These are phyloP conservation scores for Eupelmus urozonus DNA, from an alignment of 2,888 invertebrate species.

Conservation along the genomic window DNA sequence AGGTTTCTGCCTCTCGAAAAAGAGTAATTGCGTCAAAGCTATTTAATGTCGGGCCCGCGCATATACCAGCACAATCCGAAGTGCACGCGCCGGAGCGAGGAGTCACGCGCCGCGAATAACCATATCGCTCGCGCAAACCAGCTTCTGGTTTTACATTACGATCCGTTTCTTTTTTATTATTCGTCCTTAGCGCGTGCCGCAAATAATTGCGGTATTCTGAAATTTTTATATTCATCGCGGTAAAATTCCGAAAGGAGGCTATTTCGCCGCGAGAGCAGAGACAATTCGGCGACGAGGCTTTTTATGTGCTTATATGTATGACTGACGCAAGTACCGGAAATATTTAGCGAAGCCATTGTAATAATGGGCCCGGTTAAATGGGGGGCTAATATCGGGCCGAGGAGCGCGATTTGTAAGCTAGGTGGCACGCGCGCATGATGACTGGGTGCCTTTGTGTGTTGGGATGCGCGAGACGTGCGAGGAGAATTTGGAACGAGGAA, in stretches of 20 bases:
- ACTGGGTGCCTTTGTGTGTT: neutral
- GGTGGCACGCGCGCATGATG: neutral
- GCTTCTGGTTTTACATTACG: slow-evolving; percentile 1
- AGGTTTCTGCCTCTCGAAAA: too few relatives aligned
- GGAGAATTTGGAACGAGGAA: slow-evolving; percentile 6
- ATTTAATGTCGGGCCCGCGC: slow-evolving; percentile 16
- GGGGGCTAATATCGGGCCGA: neutral
- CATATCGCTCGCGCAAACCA: slow-evolving; percentile 13
- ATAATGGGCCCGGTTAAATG: slow-evolving; percentile 23
- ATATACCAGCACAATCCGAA: neutral
- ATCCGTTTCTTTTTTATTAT: slow-evolving; percentile 10
- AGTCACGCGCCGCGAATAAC: slow-evolving; percentile 30
- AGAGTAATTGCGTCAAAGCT: slow-evolving; percentile 30
- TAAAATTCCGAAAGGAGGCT: neutral
- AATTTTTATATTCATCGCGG: neutral
- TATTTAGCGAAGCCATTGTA: slow-evolving; percentile 11
- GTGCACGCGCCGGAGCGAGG: neutral
- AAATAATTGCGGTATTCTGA: slow-evolving; percentile 26
- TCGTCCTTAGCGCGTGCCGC: slow-evolving; percentile 31
- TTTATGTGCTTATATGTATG: neutral
- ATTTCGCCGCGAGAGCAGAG: neutral
- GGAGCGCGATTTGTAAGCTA: slow-evolving; percentile 23
- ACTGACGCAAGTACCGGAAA: slow-evolving; percentile 21
- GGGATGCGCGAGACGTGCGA: slow-evolving; percentile 9
- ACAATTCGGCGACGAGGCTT: neutral